These are phyloP conservation scores for Neolamprologus sp. DNA, from an alignment of 2,113 vertebrate species.

Conservation along the genomic window DNA sequence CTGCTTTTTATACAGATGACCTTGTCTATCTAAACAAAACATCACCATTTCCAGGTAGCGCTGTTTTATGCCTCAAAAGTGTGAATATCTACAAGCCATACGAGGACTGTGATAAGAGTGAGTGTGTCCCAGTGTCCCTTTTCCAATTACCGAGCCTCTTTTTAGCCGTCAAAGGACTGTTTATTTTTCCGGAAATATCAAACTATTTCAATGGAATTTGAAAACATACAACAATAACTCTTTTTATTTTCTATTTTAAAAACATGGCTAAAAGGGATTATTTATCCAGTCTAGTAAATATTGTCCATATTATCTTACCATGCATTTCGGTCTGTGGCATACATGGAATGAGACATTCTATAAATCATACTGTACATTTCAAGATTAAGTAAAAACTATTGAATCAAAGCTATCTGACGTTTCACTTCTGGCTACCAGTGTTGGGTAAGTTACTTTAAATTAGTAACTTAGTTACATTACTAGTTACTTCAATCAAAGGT, in stretches of 20 bases:
- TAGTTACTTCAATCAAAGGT: too few species aligned
- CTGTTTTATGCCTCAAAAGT: conserved; percentile 4
- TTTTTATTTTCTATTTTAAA: not conserved
- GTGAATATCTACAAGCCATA: conserved; percentile 35
- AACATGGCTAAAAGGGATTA: not conserved
- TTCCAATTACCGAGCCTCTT: conserved; percentile 31
- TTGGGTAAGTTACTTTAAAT: too few species aligned
- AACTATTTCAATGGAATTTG: not conserved
- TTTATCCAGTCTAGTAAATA: not conserved
- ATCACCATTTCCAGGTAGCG: conserved; percentile 17
- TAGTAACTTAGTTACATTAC: too few species aligned
- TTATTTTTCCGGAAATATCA: not conserved
- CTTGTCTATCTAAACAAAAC: conserved; percentile 27
- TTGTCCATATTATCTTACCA: not conserved
- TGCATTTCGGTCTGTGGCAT: not conserved
- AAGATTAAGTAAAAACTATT: not conserved
- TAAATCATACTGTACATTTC: not conserved
- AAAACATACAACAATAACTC: not conserved
- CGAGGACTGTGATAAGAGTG: not conserved
- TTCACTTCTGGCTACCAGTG: not conserved
- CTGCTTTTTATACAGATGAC: conserved; percentile 50
- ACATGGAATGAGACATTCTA: not conserved
- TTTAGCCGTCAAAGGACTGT: not conserved
- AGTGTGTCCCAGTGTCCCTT: conserved; percentile 45
- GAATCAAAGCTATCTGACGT: not conserved